Evolutionary conservation across 2,113 vertebrate species (phyloP).

Genomic region (Myrmecobius fasciatus): DNA sequence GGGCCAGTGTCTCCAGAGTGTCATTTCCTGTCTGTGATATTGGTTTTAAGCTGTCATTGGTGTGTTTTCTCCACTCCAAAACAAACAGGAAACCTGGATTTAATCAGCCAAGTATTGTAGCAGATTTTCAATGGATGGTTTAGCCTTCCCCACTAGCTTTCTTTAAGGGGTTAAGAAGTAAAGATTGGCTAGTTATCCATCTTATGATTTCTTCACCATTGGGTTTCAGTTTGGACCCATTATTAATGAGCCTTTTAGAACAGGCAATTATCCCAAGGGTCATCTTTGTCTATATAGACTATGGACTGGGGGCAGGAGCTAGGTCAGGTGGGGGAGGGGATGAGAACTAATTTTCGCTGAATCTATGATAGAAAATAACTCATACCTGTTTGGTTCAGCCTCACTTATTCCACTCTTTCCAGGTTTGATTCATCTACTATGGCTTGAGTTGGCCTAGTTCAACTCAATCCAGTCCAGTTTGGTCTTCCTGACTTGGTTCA

Average conservation of each 20-base stretch:
- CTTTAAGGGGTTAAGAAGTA: background rate
- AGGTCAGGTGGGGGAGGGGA: background rate
- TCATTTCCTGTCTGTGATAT: slow-evolving; percentile 46
- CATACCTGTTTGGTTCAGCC: background rate
- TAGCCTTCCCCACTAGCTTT: background rate
- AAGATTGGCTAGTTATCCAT: background rate
- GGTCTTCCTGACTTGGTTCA: background rate
- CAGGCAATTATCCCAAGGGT: background rate
- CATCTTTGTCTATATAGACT: background rate
- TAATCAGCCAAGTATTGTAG: slow-evolving; percentile 48
- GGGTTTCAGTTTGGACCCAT: background rate
- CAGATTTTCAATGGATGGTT: background rate
- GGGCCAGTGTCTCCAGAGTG: slow-evolving; percentile 28
- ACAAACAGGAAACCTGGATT: slow-evolving; percentile 53
- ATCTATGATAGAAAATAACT: background rate
- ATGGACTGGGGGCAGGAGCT: background rate
- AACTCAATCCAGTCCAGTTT: background rate
- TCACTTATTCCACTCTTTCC: background rate
- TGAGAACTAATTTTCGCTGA: background rate
- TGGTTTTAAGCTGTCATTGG: slow-evolving; percentile 66
- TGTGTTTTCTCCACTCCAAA: slow-evolving; percentile 47
- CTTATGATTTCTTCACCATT: background rate
- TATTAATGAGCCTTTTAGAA: background rate
- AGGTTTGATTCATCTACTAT: no score
- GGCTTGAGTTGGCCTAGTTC: no score